Evolutionary conservation across 1,140 invertebrate species (phyloP).

Genomic region (Drosophila ambigua): DNA sequence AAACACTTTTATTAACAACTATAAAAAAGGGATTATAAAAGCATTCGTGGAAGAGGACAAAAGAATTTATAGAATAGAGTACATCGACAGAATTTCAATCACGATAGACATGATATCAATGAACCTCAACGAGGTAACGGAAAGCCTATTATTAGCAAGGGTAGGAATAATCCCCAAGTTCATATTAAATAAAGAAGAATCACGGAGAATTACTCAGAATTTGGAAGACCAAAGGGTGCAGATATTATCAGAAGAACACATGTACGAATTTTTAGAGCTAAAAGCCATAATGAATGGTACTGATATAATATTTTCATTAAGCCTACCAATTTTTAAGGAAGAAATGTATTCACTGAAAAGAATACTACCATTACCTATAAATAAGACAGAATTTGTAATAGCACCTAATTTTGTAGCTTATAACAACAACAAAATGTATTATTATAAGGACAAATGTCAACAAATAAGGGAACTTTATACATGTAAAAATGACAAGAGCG

Average conservation of each 20-base stretch:
- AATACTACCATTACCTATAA: background rate
- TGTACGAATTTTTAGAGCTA: background rate
- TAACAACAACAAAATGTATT: constrained; percentile 1
- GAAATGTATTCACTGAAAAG: background rate
- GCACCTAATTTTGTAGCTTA: background rate
- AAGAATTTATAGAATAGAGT: background rate
- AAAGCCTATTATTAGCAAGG: background rate
- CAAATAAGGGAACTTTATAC: background rate
- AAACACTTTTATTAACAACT: too few species aligned
- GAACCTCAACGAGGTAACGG: background rate
- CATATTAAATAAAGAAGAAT: background rate
- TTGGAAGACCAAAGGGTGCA: background rate
- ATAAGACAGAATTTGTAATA: constrained; percentile 5
- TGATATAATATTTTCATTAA: too few species aligned
- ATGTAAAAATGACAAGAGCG: background rate
- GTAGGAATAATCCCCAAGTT: background rate
- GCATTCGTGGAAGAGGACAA: background rate
- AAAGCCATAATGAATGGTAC: background rate
- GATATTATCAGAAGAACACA: background rate
- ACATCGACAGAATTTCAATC: background rate
- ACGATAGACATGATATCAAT: background rate
- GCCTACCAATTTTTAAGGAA: background rate
- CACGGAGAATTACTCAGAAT: background rate
- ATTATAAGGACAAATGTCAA: background rate
- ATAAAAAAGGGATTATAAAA: background rate